These are phyloP conservation scores for Thelaira solivaga DNA, from an alignment of 2,888 invertebrate species.

Conservation along the genomic window DNA sequence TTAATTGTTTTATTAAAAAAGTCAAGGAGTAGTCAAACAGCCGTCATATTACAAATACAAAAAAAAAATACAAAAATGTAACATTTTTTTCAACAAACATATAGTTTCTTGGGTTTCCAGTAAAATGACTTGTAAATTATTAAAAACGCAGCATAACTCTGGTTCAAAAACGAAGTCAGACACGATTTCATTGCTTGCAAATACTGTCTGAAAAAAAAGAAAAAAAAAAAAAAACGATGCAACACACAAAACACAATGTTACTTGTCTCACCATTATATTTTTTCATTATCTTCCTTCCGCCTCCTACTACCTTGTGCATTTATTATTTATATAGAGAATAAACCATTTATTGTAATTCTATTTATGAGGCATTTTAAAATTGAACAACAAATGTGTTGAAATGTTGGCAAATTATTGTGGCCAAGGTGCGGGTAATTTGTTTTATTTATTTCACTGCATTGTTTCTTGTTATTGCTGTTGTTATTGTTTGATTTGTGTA, in stretches of 20 bases:
- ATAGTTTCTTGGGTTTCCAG: too few relatives aligned
- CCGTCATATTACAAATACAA: too few relatives aligned
- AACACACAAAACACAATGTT: not conserved
- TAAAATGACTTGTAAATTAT: too few relatives aligned
- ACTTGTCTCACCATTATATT: too few relatives aligned
- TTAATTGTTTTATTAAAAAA: too few relatives aligned
- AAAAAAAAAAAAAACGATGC: not conserved
- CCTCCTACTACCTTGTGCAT: conserved; percentile 31
- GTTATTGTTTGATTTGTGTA: not conserved
- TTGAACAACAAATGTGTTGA: conserved; percentile 60
- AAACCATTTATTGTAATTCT: conserved; percentile 47
- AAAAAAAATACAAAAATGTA: too few relatives aligned
- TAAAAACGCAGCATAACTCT: too few relatives aligned
- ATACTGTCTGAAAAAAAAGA: not conserved
- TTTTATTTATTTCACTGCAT: conserved; percentile 42
- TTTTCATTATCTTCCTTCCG: too few relatives aligned
- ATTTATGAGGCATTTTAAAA: conserved; percentile 51
- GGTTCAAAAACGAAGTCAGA: not conserved
- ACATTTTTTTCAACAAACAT: too few relatives aligned
- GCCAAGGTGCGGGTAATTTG: conserved; percentile 61
- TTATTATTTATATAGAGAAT: conserved; percentile 32
- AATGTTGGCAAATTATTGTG: conserved; percentile 61
- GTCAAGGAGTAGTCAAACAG: too few relatives aligned
- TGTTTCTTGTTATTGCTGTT: not conserved
- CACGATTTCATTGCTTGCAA: not conserved